phyloP scores from a whole-genome alignment of 2,113 vertebrate genomes.

The Aphyosemion australe region DNA sequence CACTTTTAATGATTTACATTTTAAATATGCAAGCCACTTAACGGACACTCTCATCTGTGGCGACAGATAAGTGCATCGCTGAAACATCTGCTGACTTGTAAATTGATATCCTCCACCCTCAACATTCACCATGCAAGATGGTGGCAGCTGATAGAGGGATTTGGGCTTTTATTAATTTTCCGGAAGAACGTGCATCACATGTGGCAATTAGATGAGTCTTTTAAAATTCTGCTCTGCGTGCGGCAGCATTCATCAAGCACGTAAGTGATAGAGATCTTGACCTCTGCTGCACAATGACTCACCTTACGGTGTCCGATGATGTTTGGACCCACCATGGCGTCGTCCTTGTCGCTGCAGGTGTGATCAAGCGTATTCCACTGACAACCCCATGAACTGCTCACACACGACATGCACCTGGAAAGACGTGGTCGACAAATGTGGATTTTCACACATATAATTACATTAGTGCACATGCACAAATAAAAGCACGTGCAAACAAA shows the following conservation, averaged over 20 bases:
- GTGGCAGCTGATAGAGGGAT: constrained; percentile 61
- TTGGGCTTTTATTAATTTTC: constrained; percentile 51
- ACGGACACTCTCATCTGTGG: constrained; percentile 43
- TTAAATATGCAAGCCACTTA: constrained; percentile 56
- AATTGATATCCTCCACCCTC: constrained; percentile 56
- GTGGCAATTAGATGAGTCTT: constrained; percentile 15
- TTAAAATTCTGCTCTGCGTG: constrained; percentile 27
- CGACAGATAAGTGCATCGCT: constrained; percentile 57
- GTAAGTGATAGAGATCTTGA: background rate
- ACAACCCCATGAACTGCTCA: constrained; percentile 89
- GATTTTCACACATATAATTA: constrained; percentile 7
- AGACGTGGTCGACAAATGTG: background rate
- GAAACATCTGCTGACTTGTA: constrained; percentile 67
- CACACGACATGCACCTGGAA: constrained; percentile 89
- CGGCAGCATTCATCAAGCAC: background rate
- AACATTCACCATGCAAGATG: constrained; percentile 64
- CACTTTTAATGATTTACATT: constrained; percentile 36
- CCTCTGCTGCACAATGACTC: constrained; percentile 24
- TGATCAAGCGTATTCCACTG: constrained; percentile 87
- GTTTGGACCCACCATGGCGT: constrained; percentile 45
- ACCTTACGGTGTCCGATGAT: constrained; percentile 88
- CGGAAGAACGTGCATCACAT: constrained; percentile 23
- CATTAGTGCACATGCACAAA: constrained; percentile 71
- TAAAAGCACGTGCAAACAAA: constrained; percentile 34
- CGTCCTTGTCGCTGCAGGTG: constrained; percentile 83